phyloP scores from a whole-genome alignment of 2,888 invertebrate genomes.

The Stenurella melanura region DNA sequence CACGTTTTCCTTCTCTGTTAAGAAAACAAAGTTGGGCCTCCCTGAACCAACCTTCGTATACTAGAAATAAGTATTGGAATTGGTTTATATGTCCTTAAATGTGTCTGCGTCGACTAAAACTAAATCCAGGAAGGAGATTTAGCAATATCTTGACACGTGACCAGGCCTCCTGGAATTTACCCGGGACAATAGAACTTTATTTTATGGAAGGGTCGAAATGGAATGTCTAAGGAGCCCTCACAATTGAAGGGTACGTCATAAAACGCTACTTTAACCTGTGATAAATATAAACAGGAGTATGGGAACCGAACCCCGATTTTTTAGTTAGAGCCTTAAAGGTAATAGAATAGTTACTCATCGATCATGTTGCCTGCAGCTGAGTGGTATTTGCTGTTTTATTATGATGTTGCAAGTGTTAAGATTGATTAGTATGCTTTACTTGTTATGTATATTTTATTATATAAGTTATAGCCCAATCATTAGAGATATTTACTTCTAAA shows the following conservation, averaged over 20 bases:
- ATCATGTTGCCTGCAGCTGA: background rate
- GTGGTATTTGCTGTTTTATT: too few relatives aligned
- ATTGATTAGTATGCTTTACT: too few relatives aligned
- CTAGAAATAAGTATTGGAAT: background rate
- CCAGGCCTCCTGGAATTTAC: background rate
- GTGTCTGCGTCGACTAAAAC: background rate
- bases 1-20: background rate
- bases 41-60: background rate
- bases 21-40: background rate
- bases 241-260: conserved; percentile 9
- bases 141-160: conserved; percentile 12
- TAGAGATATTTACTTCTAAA: too few relatives aligned
- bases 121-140: background rate
- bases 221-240: conserved; percentile 15
- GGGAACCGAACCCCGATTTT: background rate
- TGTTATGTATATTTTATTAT: too few relatives aligned
- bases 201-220: conserved; percentile 21
- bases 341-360: background rate
- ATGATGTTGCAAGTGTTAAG: too few relatives aligned
- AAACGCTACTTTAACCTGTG: conserved; percentile 17
- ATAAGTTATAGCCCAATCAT: too few relatives aligned
- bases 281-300: conserved; percentile 27
- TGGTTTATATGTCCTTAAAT: background rate
- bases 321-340: background rate
- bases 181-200: conserved; percentile 19